phyloP scores from a whole-genome alignment of 2,113 vertebrate genomes.

The Corvus moneduloides region DNA sequence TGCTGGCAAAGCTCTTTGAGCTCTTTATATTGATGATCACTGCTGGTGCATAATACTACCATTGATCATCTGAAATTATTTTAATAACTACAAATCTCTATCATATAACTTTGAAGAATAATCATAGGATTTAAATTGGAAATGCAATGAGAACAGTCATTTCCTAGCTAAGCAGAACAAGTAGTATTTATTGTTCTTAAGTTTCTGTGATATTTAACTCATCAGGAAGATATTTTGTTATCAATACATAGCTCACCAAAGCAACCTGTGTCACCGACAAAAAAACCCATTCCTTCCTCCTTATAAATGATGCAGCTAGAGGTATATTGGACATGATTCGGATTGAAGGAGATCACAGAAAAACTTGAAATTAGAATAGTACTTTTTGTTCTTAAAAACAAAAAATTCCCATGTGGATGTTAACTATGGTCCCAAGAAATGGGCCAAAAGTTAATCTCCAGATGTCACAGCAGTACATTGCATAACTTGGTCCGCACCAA shows the following conservation, averaged over 20 bases:
- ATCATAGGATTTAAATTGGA: background rate
- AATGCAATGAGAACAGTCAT: background rate
- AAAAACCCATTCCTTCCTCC: background rate
- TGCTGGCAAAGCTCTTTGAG: background rate
- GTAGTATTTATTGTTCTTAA: background rate
- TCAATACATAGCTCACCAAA: background rate
- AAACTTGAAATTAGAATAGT: background rate
- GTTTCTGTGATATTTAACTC: background rate
- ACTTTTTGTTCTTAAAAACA: background rate
- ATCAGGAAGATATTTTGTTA: background rate
- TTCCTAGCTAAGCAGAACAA: background rate
- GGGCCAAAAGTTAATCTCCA: background rate
- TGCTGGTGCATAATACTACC: background rate
- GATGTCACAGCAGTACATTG: background rate
- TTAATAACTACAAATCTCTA: background rate
- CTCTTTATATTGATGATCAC: background rate
- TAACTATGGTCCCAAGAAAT: background rate
- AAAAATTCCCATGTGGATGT: background rate
- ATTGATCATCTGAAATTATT: background rate
- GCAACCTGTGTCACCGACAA: background rate
- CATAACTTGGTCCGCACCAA: background rate
- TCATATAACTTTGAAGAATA: background rate
- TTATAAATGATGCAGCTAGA: background rate
- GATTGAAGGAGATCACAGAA: background rate
- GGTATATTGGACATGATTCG: background rate